Evolutionary conservation across 1,140 invertebrate species (phyloP).

Genomic region (Proales similis): DNA sequence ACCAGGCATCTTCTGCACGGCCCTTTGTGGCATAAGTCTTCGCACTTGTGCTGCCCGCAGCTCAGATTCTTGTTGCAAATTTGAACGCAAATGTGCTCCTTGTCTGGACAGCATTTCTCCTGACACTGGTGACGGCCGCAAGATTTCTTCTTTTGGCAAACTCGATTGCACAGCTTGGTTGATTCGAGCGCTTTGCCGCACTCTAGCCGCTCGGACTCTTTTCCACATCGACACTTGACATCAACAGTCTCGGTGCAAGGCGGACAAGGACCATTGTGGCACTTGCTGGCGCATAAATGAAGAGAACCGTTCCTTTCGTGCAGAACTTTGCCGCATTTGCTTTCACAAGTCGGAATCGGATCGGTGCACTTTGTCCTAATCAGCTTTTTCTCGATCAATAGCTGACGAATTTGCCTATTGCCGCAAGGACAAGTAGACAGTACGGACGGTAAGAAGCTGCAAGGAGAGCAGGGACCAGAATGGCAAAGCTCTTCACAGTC

Average conservation of each 20-base stretch:
- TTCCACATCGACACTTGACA: slow-evolving; percentile 80
- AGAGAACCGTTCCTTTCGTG: slow-evolving; percentile 61
- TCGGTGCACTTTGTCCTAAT: slow-evolving; percentile 66
- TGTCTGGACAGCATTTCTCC: slow-evolving; percentile 62
- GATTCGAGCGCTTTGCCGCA: slow-evolving; percentile 60
- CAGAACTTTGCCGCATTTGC: slow-evolving; percentile 68
- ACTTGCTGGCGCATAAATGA: slow-evolving; percentile 21
- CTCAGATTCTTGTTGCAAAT: slow-evolving; percentile 70
- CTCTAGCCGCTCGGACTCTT: slow-evolving; percentile 62
- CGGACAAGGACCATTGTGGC: slow-evolving; percentile 61
- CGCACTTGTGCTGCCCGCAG: slow-evolving; percentile 79
- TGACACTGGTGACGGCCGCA: slow-evolving; percentile 85
- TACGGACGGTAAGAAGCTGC: slow-evolving; percentile 44
- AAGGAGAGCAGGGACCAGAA: slow-evolving; percentile 44
- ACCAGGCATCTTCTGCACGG: slow-evolving; percentile 22
- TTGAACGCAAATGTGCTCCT: slow-evolving; percentile 74
- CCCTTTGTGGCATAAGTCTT: slow-evolving; percentile 59
- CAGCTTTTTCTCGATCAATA: slow-evolving; percentile 41
- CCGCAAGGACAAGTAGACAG: slow-evolving; percentile 77
- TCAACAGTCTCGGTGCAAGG: slow-evolving; percentile 69
- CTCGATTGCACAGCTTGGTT: slow-evolving; percentile 65
- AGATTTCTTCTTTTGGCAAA: slow-evolving; percentile 75
- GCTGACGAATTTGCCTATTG: slow-evolving; percentile 57
- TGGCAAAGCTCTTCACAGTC: slow-evolving; percentile 49
- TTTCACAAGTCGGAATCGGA: slow-evolving; percentile 73